A percentile compares a stretch with the other conserved stretches of the same genome.
These are phyloP conservation scores for Craniophora ligustri DNA, from an alignment of 2,888 invertebrate species.

Conservation along the genomic window DNA sequence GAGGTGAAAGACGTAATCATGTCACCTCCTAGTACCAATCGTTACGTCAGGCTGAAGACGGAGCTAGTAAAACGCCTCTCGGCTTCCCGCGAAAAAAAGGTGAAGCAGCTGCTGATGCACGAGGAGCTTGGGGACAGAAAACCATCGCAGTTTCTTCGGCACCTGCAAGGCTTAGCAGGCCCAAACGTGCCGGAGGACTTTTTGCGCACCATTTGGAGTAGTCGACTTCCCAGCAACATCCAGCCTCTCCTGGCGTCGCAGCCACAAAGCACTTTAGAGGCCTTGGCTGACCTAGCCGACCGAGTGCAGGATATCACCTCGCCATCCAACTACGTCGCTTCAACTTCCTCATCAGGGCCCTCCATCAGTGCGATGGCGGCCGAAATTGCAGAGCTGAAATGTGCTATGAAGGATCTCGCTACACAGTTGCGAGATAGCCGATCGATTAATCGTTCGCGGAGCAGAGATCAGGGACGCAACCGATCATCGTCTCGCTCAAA, in stretches of 20 bases:
- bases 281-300: background rate
- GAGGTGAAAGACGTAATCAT: too few relatives aligned
- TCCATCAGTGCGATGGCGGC: background rate
- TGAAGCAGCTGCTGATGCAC: too few relatives aligned
- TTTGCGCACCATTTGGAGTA: background rate
- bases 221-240: background rate
- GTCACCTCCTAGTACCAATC: too few relatives aligned
- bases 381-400: background rate
- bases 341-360: background rate
- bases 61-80: too few relatives aligned
- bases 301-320: background rate
- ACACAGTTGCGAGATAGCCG: background rate
- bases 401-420: background rate
- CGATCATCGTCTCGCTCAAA: conserved; percentile 1
- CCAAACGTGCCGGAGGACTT: too few relatives aligned
- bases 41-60: too few relatives aligned
- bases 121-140: too few relatives aligned
- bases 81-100: too few relatives aligned
- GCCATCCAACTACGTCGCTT: background rate
- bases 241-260: background rate
- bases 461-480: too few relatives aligned
- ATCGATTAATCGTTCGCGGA: background rate
- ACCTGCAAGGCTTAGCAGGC: too few relatives aligned
- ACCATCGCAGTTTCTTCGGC: too few relatives aligned
- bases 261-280: background rate